Base-by-base conservation (phyloP, 1,140 invertebrate species). In the Chymomyza costata region DNA sequence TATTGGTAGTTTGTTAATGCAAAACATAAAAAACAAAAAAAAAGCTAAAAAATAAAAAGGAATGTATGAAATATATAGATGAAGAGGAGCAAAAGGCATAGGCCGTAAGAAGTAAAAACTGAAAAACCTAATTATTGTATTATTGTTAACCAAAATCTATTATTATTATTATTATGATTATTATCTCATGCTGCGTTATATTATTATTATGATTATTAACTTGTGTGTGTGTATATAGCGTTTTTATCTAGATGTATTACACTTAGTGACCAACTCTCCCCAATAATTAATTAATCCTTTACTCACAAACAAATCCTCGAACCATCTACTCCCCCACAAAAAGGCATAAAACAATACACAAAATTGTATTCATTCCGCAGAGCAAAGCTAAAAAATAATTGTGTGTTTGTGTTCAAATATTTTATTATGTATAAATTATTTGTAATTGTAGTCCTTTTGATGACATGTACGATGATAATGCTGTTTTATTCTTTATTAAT, bases 201-300 rank as follows among this genome's bases (percentile, higher is more conserved):
- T 73, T 65, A 74, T 70, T 58, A 74, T 61, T 48, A 61, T 65
- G 50, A 61, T 65, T 66, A 62, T 53, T 58, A 65, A 80, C 73
- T 78, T 73, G 73, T 71, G 73, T 80, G 62, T 76, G 63, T 74
- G 70, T 78, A 78, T 55, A 78, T 80, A 78, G 66, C 73, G 73
- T 78, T 78, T 78, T 78, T 80, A 78, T 78, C 73, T 78, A 80
- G 73, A 80, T 80, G 73, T 80, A 80, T 73, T 80, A 80, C 71
- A 78, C 54, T 78, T 76, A 70, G 48, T 76, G 73, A 49, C 55
- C 18, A 41, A n/a, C n/a, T n/a, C 56, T 47, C 46, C 28, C 8
- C 21, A 8, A 25, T 25, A 8, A 34, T 13, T n/a, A 34, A 48
- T 10, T 21, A 13, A 17, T 3, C 31, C 47, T 15, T 19, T 2